Conservation (phyloP, 2,113 vertebrate genomes). For the Sigmodon hispidus region DNA sequence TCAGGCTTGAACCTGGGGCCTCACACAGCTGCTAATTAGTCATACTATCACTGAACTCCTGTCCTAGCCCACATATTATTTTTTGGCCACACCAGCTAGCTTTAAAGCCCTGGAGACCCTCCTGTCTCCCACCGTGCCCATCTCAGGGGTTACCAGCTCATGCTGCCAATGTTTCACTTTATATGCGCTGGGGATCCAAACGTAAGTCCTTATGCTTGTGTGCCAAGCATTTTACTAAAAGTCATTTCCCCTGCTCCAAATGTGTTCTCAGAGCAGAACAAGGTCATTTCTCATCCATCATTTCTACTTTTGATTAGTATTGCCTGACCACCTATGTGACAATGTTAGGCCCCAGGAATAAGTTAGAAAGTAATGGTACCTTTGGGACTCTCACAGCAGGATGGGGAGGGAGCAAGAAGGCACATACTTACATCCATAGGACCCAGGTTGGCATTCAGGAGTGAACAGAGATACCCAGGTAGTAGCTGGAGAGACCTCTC, state of each 20-base stretch:
- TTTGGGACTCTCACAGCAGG: not conserved
- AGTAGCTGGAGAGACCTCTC: rapidly evolving
- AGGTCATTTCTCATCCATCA: not conserved
- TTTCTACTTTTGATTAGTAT: not conserved
- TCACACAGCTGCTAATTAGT: too few relatives aligned
- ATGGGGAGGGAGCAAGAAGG: too few relatives aligned
- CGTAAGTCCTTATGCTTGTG: not conserved
- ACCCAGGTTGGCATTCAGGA: too few relatives aligned
- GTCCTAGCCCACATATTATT: not conserved
- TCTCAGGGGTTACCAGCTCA: not conserved
- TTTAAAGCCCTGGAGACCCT: not conserved
- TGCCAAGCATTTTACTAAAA: too few relatives aligned
- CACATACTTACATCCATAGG: rapidly evolving
- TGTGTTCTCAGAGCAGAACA: not conserved
- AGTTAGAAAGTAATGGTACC: not conserved
- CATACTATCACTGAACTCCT: too few relatives aligned
- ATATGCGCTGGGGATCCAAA: too few relatives aligned
- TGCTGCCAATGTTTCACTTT: not conserved
- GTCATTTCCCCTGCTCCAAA: not conserved
- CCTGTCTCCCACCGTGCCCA: not conserved
- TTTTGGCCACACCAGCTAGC: not conserved
- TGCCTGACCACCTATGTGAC: rapidly evolving
- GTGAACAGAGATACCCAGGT: rapidly evolving
- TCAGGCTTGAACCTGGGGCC: not conserved
- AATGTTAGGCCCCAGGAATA: not conserved